Base-by-base conservation (phyloP, 30 jellyfish, hydroid and myxozoan species). In the Aurelia aurita complex sp. Pacific region DNA sequence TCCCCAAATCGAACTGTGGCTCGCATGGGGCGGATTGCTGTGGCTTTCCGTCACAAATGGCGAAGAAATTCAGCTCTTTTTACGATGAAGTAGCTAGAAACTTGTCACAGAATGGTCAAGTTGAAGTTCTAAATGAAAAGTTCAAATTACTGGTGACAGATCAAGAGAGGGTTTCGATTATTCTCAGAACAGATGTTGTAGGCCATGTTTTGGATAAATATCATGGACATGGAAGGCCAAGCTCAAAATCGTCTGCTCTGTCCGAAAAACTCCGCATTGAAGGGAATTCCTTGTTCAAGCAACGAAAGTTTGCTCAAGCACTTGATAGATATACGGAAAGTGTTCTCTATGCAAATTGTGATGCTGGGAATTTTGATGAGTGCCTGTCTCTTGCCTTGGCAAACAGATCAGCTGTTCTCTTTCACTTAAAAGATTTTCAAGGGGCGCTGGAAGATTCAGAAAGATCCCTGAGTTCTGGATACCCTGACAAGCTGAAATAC, bases 321-420 rank as follows among this genome's bases (percentile, higher is more conserved):
- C 79, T 79, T 19, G 77, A 10, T 4, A 65, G 14, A 19, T 88
- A 88, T 50, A 88, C 96, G 6, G 76, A 77, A 34, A 80, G 91
- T 52, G 64, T 79, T 13, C 80, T 88, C 53, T 11, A 38, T 62
- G 87, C 96, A 10, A 80, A 63, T 7, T 66, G 63, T 61, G 35
- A 53, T 68, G 38, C 19, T 53, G 89, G 42, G 64, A 59, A 83
- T 79, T 35, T 88, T 46, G 57, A 51, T 46, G 57, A 51, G 19
- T 65, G 84, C 10, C 82, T 88, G 17, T 72, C 97, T 3, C 54
- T 92, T 50, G 97, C 91, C 17, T 83, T 88, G 61, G 98, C 96
- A 0, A 92, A 92, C 82, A 77, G 98, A 40, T 92, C 98, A 51
- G 98, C 98, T 60, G 97, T 83, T 65, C 73, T 92, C 10, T 92